phyloP scores from a whole-genome alignment of 2,888 invertebrate genomes.

The Linnaemya vulpina region DNA sequence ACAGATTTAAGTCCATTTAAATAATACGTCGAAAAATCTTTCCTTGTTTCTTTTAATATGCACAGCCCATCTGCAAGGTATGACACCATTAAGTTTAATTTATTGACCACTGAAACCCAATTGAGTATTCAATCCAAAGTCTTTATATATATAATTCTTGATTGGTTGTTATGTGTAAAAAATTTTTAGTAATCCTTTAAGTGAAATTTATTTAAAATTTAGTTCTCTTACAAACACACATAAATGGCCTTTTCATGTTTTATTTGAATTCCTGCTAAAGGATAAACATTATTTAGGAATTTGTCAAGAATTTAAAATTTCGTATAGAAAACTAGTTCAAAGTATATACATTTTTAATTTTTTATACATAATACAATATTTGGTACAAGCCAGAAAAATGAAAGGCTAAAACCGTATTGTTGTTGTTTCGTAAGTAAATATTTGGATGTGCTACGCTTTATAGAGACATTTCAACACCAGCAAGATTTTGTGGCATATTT shows the following conservation, averaged over 20 bases:
- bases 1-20: no score
- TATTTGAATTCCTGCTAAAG: conserved; percentile 28
- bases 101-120: no score
- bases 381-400: conserved; percentile 3
- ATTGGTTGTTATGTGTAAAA: no score
- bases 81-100: no score
- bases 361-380: neutral
- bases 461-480: conserved; percentile 26
- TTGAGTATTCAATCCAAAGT: no score
- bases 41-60: no score
- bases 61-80: no score
- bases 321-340: conserved; percentile 22
- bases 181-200: no score
- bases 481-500: conserved; percentile 47
- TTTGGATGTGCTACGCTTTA: neutral
- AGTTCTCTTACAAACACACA: neutral
- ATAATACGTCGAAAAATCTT: no score
- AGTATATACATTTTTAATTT: conserved; percentile 15
- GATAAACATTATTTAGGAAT: neutral
- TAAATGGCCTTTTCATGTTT: conserved; percentile 50
- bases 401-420: conserved; percentile 1
- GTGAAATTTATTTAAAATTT: no score
- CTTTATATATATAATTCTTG: no score
- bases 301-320: neutral
- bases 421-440: no score